Conservation (phyloP, 2,113 vertebrate species). For the Pseudopodoces humilis region DNA sequence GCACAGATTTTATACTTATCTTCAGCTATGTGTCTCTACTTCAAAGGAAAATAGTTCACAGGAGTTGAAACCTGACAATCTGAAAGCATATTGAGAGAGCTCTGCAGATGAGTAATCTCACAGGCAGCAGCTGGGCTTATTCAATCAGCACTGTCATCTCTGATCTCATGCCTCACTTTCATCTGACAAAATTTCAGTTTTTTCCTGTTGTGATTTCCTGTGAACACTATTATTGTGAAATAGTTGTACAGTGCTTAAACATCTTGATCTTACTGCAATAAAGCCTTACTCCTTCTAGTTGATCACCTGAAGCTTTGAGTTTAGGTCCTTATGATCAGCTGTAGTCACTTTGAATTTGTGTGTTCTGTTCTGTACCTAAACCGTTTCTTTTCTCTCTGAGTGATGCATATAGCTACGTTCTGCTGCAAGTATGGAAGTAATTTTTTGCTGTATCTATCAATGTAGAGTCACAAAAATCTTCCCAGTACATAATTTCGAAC, state of each 20-base stretch:
- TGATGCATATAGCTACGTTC: neutral
- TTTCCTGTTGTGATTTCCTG: neutral
- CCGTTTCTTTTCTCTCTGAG: neutral
- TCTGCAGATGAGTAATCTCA: conserved; percentile 11
- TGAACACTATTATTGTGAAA: neutral
- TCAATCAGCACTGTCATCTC: neutral
- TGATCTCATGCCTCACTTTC: neutral
- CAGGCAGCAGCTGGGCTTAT: neutral
- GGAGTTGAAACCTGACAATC: neutral
- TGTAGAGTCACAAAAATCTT: neutral
- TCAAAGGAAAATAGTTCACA: neutral
- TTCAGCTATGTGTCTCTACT: neutral
- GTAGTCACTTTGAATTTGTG: neutral
- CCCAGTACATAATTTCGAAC: neutral
- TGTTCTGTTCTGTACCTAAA: neutral
- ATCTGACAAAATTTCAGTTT: neutral
- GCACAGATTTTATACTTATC: neutral
- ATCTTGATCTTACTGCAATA: neutral
- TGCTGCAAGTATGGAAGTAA: neutral
- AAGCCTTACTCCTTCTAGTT: neutral
- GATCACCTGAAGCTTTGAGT: neutral
- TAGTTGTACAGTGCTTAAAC: neutral
- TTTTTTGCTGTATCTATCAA: neutral
- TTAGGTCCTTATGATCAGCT: neutral
- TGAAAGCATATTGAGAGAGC: neutral